Base-by-base conservation (phyloP, 1,140 invertebrate genomes). In the Oryctes rhinoceros region DNA sequence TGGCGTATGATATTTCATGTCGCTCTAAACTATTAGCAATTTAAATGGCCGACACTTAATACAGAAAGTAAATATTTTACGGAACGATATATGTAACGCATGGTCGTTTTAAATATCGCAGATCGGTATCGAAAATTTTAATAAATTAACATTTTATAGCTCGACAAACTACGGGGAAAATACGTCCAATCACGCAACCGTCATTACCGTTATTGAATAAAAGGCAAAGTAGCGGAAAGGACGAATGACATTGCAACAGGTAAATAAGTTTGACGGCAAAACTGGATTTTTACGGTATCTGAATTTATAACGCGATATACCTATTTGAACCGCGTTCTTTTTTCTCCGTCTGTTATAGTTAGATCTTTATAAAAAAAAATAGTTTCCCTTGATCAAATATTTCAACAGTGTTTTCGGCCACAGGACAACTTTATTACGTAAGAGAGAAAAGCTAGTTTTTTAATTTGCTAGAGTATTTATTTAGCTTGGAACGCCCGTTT, bases 111-210 rank as follows among this genome's bases (percentile, higher is more conserved):
- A 59, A 59, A 59, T 59, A 59, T 59, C 53, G 53, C 18, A 59
- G 53, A n/a, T 18, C 53, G 53, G 53, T 59, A 59, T 59, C 53
- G 18, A 59, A 59, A 59, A 59, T 59, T 59, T 59, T 59, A 59
- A 59, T 59, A 59, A 59, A 59, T 59, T 59, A 59, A 59, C 53
- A 59, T n/a, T 59, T 59, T 59, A 59, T 59, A 18, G 53, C 53
- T 59, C 53, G n/a, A 59, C 53, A 59, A 59, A 59, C 53, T 6
- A 59, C 18, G 53, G 53, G 53, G 53, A 59, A 59, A 59, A 59
- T 59, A 59, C 53, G 53, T 59, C n/a, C n/a, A n/a, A 59, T 59
- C 53, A 59, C 53, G 53, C 53, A 59, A 59, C 53, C 15, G 53
- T 59, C 15, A 59, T 59, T 59, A 59, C 15, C 5, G 15, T 59